Conservation (phyloP, 2,888 invertebrate species). For the Corythucha ciliata region DNA sequence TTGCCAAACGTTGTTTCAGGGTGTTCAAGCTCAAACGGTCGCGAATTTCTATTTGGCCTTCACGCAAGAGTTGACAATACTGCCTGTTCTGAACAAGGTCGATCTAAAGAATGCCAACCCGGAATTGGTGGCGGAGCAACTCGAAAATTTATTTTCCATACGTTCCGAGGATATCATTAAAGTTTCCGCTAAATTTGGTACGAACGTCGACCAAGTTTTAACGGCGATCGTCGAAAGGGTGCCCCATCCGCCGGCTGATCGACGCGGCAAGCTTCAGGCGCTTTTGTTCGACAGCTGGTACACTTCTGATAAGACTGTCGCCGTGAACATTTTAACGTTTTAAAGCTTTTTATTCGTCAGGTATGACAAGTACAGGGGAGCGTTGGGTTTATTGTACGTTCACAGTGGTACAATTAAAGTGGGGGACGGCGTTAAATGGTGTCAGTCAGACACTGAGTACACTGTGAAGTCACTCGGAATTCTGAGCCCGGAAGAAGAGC, state of each 20-base stretch:
- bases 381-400: constrained; percentile 65
- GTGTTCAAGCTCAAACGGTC: constrained; percentile 94
- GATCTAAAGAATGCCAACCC: constrained; percentile 87
- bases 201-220: constrained; percentile 67
- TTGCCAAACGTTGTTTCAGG: constrained; percentile 40
- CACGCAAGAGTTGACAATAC: constrained; percentile 65
- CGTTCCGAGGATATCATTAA: constrained; percentile 60
- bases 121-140: constrained; percentile 66
- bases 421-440: constrained; percentile 66
- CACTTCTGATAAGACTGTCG: not conserved
- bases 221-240: constrained; percentile 67
- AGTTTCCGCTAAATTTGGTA: constrained; percentile 88
- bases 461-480: constrained; percentile 69
- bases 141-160: constrained; percentile 73
- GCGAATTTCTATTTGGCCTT: constrained; percentile 91
- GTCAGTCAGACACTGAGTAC: constrained; percentile 62
- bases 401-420: constrained; percentile 62
- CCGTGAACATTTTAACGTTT: constrained; percentile 57
- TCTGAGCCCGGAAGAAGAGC: constrained; percentile 64
- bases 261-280: constrained; percentile 59
- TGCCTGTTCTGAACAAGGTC: constrained; percentile 94
- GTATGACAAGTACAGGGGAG: constrained; percentile 77
- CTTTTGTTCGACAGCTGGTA: constrained; percentile 85
- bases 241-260: constrained; percentile 59
- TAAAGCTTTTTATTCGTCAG: no score